These are phyloP conservation scores for Synanthedon vespiformis DNA, from an alignment of 2,888 invertebrate species.

Conservation along the genomic window DNA sequence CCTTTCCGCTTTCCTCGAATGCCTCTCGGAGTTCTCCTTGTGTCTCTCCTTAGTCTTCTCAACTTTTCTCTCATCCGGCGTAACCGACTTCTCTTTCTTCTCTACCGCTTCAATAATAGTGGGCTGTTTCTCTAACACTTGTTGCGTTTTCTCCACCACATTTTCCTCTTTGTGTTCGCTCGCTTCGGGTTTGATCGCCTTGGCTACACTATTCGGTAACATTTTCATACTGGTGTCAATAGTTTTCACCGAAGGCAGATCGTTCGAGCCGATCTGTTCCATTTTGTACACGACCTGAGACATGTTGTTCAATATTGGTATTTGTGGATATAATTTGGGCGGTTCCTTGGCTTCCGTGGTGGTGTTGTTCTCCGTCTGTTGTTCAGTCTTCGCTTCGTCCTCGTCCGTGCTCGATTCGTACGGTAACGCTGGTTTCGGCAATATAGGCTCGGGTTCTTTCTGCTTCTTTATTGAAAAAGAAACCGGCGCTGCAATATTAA, in stretches of 20 bases:
- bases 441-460: constrained; percentile 76
- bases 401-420: constrained; percentile 83
- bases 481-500: constrained; percentile 72
- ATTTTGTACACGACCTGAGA: constrained; percentile 49
- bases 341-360: constrained; percentile 13
- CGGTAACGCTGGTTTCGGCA: constrained; percentile 80
- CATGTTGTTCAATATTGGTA: constrained; percentile 22
- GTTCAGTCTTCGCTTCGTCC: constrained; percentile 36
- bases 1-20: constrained; percentile 10
- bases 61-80: constrained; percentile 10
- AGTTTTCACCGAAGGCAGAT: constrained; percentile 9
- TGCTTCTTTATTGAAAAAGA: constrained; percentile 88
- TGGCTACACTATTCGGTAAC: neutral
- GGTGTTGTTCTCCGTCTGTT: constrained; percentile 15
- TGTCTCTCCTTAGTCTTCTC: constrained; percentile 9
- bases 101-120: neutral
- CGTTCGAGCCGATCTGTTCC: constrained; percentile 23
- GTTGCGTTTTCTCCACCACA: neutral
- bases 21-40: constrained; percentile 10
- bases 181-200: constrained; percentile 7
- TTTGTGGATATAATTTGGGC: constrained; percentile 15
- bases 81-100: constrained; percentile 7
- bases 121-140: neutral
- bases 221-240: constrained; percentile 6
- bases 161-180: neutral